Evolutionary conservation across 2,888 invertebrate species (phyloP), one percentile per base, ranked within the genome.

Genomic region (Notodonta dromedarius): DNA sequence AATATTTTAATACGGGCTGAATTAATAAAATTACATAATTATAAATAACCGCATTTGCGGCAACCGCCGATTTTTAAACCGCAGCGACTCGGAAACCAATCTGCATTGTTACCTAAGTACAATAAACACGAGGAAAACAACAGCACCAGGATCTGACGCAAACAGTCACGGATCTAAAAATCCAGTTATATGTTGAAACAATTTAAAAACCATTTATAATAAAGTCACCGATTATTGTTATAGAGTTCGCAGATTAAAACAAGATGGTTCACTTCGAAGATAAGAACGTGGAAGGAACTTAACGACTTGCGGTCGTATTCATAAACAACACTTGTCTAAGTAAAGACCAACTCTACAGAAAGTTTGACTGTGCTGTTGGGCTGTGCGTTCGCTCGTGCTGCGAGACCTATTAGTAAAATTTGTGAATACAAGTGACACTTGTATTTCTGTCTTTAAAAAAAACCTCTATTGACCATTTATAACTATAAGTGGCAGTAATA

Each of bases 81-180:
- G n/a, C 13, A 6, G 6, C n/a, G n/a, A n/a, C 11, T n/a, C 5
- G 5, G 46, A 46, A 46, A 46, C 11, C 46, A 11, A 4, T 46
- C 46, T 46, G n/a, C 46, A n/a, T 46, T n/a, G 5, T 46, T 46
- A 46, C 13, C 46, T n/a, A 46, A 46, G 46, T n/a, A 11, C 16
- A 50, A 16, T 7, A 50, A 50, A 32, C 32, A 52, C 32, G 5
- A 24, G 54, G 54, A 54, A 39, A 24, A 35, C 12, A 54, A 32
- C 14, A 13, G 39, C 7, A 50, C 64, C 72, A 69, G 69, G 72
- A 69, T 72, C 60, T 71, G 57, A 55, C 57, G 42, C 14, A 24
- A 12, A 16, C 56, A 55, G n/a, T 64, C 63, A 61, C 74, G 74
- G 72, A 74, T 69, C 63, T 74, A 11, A 59, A 69, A 62, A 56